Conservation (phyloP, 2,797 vertebrate species). For the Gallinago solitaria region DNA sequence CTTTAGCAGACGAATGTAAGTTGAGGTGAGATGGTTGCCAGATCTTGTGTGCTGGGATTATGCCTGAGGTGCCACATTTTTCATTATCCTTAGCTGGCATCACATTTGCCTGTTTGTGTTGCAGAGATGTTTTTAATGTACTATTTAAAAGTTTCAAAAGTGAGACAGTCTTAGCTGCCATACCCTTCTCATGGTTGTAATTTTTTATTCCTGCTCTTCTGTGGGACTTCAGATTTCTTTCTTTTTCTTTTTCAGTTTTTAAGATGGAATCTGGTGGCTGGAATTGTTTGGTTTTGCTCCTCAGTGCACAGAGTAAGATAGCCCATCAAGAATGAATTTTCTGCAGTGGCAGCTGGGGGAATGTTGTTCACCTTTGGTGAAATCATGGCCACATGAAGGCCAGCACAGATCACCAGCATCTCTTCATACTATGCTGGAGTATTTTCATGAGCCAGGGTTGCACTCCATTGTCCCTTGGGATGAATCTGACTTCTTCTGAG, state of each 20-base stretch:
- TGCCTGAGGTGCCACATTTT: not conserved
- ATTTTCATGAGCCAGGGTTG: not conserved
- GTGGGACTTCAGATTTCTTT: not conserved
- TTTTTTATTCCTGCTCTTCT: not conserved
- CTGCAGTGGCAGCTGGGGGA: not conserved
- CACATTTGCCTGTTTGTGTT: not conserved
- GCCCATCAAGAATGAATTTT: not conserved
- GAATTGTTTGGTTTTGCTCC: not conserved
- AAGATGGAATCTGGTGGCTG: not conserved
- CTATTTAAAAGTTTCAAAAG: not conserved
- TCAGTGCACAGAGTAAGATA: not conserved
- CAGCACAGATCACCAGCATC: not conserved
- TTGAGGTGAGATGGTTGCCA: not conserved
- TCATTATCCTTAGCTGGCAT: not conserved
- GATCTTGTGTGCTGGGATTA: not conserved
- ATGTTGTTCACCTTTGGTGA: not conserved
- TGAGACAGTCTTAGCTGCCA: not conserved
- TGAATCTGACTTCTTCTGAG: not conserved
- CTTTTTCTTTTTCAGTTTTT: not conserved
- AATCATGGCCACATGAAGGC: rapidly evolving
- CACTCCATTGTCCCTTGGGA: not conserved
- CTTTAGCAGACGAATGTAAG: not conserved
- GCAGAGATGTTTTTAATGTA: not conserved
- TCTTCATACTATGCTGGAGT: not conserved
- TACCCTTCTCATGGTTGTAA: not conserved